Percentiles rank a stretch among this genome's conserved stretches.
Evolutionary conservation across 2,113 vertebrate species (phyloP).

Genomic region (Todiramphus saurophagus): DNA sequence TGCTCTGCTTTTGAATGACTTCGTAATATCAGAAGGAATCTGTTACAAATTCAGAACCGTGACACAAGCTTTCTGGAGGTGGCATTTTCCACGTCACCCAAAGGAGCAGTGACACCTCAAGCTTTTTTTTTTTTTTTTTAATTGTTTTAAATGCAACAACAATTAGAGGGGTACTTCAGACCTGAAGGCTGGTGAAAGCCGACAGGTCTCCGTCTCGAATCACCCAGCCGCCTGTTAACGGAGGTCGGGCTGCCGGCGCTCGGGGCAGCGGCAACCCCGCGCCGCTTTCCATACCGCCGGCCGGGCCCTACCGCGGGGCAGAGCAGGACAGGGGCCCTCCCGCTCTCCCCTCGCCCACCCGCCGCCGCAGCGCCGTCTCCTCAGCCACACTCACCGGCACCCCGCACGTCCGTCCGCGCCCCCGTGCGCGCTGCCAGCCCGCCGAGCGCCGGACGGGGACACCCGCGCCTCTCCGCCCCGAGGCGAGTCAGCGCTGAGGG

Average conservation of each 20-base stretch:
- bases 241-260: accelerated
- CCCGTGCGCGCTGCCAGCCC: neutral
- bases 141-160: neutral
- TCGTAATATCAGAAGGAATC: neutral
- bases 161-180: neutral
- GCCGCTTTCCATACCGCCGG: neutral
- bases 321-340: neutral
- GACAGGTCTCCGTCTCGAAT: accelerated
- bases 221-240: neutral
- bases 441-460: neutral
- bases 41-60: neutral
- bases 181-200: neutral
- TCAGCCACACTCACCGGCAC: neutral
- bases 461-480: neutral
- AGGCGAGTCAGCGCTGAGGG: neutral
- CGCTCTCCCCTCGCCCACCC: neutral
- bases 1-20: neutral
- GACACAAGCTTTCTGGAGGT: neutral
- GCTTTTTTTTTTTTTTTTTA: too few relatives aligned
- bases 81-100: neutral
- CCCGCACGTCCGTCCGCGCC: neutral
- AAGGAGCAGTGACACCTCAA: neutral
- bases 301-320: neutral
- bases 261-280: neutral
- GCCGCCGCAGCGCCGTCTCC: neutral